Evolutionary conservation across 2,888 invertebrate species (phyloP), one percentile per base, ranked within the genome.

Genomic region (Pterostichus niger): DNA sequence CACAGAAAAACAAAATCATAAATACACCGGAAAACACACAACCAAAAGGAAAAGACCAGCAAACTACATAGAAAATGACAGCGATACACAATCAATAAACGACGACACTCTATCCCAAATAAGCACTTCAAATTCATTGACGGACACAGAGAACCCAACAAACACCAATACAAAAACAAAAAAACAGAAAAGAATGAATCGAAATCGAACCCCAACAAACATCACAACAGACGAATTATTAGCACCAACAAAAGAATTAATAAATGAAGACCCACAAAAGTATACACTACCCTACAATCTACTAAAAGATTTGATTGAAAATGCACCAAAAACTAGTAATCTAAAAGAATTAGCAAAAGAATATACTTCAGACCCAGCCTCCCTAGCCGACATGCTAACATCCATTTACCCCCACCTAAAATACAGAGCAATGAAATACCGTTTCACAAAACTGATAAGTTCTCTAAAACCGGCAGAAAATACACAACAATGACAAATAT

Each of bases 341-440:
- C 3, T 11, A 33, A 9, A 2, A n/a, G 31, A 61, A 11, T 6
- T 33, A 31, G 33, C n/a, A 33, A 33, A 61, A 61, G 61, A 61
- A 11, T 61, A 61, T 61, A 61, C 61, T 11, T 2, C 11, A 31
- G 5, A 61, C n/a, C 11, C 61, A 11, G 7, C 6, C 9, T 5
- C 2, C 0, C 13, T 61, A 11, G n/a, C 10, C 3, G 31, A 61
- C 1, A 61, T 33, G 33, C 13, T 61, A 1, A 33, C 2, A 24
- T 6, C 33, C 7, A 9, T 61, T 0, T 33, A 61, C 11, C 33
- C 61, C 0, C 10, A 31, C 6, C 13, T 61, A 61, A 61, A 33
- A 33, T 61, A 6, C 10, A 61, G 61, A 61, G 33, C 61, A 7
- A 61, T 61, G 33, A 61, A 61, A 33, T 61, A 61, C n/a, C 33